Base-by-base conservation (phyloP, 2,113 vertebrate species). In the Aptenodytes patagonicus region DNA sequence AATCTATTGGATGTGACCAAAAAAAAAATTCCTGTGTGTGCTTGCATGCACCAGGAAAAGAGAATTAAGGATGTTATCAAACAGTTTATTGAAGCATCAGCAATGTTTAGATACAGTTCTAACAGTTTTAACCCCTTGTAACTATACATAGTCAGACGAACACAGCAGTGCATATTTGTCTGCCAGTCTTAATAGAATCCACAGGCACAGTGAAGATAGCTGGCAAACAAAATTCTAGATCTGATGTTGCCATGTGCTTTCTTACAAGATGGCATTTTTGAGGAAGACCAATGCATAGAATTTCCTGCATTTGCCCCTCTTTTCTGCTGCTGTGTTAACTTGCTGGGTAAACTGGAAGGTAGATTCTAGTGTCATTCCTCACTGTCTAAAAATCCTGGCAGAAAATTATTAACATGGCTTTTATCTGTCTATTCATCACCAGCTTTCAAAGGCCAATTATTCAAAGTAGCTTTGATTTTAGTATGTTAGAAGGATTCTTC, bases 1-100 rank as follows among this genome's bases (percentile, higher is more conserved):
- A 93, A 97, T 97, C 87, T 95, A 87, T 60, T 84, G 77, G 69
- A 87, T 95, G 69, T 72, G 82, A 87, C 77, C 3, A 87, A 83
- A 65, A 82, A 61, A n/a, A 58, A 60, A 40, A 46, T 40, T 49
- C 57, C 71, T 89, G 25, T 79, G 73, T 90, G 36, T 3, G 4
- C 25, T 11, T 38, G 34, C 6, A 20, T 61, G 49, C 32, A 87
- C 6, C 34, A 64, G 65, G 28, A 72, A n/a, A 44, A 64, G 65
- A 89, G 28, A 81, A 90, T 83, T 81, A 80, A 78, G 55, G 69
- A 40, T 79, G 36, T 79, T 97, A 72, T 40, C 76, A 66, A 72
- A 29, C 29, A 60, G 52, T 46, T 92, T 94, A 84, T 47, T 44
- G 20, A 91, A 95, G 77, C 42, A 55, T 82, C 51, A 83, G 34